Percentiles rank a stretch among this genome's conserved stretches.
phyloP scores from a whole-genome alignment of 2,113 vertebrate genomes.

The Aspidoscelis tigris region DNA sequence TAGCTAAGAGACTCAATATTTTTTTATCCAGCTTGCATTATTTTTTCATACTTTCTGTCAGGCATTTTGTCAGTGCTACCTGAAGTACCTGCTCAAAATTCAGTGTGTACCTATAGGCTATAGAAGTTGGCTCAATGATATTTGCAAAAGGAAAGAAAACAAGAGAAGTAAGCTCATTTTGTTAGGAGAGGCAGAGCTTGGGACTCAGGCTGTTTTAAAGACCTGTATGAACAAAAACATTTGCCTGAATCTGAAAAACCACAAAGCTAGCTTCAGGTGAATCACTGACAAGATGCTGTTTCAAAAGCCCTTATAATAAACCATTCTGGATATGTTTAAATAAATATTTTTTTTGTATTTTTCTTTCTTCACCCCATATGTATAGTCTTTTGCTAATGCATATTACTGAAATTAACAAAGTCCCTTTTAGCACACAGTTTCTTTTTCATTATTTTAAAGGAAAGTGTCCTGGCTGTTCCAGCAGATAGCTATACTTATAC shows the following conservation, averaged over 20 bases:
- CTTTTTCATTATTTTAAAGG: constrained; percentile 77
- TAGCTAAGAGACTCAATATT: too few relatives aligned
- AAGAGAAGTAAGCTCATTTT: too few relatives aligned
- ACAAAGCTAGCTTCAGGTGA: not conserved
- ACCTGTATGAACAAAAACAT: not conserved
- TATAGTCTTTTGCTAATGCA: not conserved
- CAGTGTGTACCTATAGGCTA: too few relatives aligned
- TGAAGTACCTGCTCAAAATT: too few relatives aligned
- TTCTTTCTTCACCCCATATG: too few relatives aligned
- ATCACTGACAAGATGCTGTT: not conserved
- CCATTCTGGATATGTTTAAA: too few relatives aligned
- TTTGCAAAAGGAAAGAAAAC: not conserved
- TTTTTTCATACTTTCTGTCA: too few relatives aligned
- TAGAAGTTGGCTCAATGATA: too few relatives aligned
- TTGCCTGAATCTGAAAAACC: not conserved
- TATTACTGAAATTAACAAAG: not conserved
- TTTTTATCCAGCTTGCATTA: too few relatives aligned
- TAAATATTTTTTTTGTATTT: too few relatives aligned
- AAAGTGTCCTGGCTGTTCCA: constrained; percentile 85
- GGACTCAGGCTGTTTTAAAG: not conserved
- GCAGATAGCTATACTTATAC: constrained; percentile 82
- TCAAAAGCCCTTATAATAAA: not conserved
- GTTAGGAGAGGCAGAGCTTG: not conserved
- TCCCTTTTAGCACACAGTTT: constrained; percentile 18
- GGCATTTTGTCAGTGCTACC: too few relatives aligned